A percentile compares a stretch with the other conserved stretches of the same genome.
Evolutionary conservation across 2,888 invertebrate species (phyloP).

Genomic region (Napeogenes inachia): DNA sequence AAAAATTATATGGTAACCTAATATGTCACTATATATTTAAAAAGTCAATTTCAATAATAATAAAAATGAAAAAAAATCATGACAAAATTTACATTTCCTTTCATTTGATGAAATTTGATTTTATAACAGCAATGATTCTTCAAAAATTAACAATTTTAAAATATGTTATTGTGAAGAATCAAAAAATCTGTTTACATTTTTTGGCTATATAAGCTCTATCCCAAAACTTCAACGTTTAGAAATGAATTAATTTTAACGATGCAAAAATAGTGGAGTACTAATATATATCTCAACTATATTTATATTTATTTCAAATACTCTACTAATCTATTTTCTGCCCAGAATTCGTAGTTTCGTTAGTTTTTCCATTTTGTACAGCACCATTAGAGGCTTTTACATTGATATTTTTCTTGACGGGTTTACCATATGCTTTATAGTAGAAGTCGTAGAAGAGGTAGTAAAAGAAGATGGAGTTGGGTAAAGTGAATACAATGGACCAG

Average conservation of each 20-base stretch:
- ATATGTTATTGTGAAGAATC: not conserved
- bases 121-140: too few species aligned
- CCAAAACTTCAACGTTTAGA: not conserved
- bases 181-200: slow-evolving; percentile 11
- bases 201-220: slow-evolving; percentile 15
- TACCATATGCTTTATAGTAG: slow-evolving; percentile 87
- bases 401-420: slow-evolving; percentile 40
- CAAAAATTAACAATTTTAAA: not conserved
- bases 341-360: slow-evolving; percentile 23
- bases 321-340: slow-evolving; percentile 33
- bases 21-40: not conserved
- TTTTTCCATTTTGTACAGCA: slow-evolving; percentile 32
- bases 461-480: slow-evolving; percentile 95
- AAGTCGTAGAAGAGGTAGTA: slow-evolving; percentile 94
- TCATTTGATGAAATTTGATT: too few species aligned
- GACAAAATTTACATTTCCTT: too few species aligned
- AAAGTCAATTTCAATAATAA: too few species aligned
- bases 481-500: slow-evolving; percentile 88
- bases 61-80: too few species aligned
- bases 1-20: slow-evolving; percentile 18
- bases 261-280: not conserved
- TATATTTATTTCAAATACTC: slow-evolving; percentile 12
- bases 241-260: too few species aligned
- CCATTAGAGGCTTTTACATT: slow-evolving; percentile 39
- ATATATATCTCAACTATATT: slow-evolving; percentile 7